A percentile compares a stretch with the other conserved stretches of the same genome.
These are phyloP conservation scores for Elmis aenea DNA, from an alignment of 2,888 invertebrate species.

Conservation along the genomic window DNA sequence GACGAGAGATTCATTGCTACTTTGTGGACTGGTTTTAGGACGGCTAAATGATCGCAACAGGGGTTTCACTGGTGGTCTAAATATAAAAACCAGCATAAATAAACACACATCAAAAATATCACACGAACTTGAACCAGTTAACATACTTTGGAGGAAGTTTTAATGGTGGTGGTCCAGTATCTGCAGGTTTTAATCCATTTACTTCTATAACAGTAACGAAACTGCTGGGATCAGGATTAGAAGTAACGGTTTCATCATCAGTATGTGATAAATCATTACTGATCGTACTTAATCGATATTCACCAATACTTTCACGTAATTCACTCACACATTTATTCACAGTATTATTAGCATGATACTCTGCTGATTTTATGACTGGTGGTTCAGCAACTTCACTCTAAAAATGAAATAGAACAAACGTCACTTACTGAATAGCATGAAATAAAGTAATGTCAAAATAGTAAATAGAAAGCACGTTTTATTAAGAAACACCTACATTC, in stretches of 20 bases:
- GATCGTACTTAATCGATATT: slow-evolving; percentile 8
- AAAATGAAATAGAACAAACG: too few species aligned
- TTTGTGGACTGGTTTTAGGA: slow-evolving; percentile 29
- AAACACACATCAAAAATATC: slow-evolving; percentile 1
- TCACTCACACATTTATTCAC: slow-evolving; percentile 69
- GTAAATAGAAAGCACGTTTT: too few species aligned
- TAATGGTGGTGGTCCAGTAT: slow-evolving; percentile 15
- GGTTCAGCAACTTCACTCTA: too few species aligned
- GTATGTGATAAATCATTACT: slow-evolving; percentile 2
- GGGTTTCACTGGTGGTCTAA: slow-evolving; percentile 42
- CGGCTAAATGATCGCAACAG: slow-evolving; percentile 26
- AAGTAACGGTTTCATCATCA: slow-evolving; percentile 8
- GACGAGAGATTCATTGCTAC: slow-evolving; percentile 41
- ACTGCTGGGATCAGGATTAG: slow-evolving; percentile 53
- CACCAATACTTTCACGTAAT: slow-evolving; percentile 48
- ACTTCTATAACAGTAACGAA: slow-evolving; percentile 88
- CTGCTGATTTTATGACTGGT: slow-evolving; percentile 28
- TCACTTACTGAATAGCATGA: too few species aligned
- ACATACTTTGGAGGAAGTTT: slow-evolving; percentile 19
- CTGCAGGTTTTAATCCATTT: slow-evolving; percentile 63
- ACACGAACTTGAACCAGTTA: slow-evolving; percentile 1
- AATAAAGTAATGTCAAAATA: too few species aligned
- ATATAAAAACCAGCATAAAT: slow-evolving; percentile 4
- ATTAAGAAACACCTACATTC: too few species aligned
- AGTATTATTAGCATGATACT: slow-evolving; percentile 38